Evolutionary conservation across 2,797 vertebrate genomes (phyloP), one percentile per base, ranked within the genome.

Genomic region (Gymnothorax javanicus): DNA sequence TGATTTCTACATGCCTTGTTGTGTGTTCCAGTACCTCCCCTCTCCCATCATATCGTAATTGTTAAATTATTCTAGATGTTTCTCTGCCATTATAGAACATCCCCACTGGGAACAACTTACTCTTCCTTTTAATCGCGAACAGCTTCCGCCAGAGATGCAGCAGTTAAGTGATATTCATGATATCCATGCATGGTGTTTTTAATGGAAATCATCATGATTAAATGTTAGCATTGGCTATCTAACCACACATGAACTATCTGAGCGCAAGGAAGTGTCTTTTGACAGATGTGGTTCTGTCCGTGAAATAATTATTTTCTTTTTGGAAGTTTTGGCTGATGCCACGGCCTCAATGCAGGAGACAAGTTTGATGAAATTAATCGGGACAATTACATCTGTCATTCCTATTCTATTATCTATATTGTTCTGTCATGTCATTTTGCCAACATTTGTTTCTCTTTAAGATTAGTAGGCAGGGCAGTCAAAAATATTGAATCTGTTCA

Each of bases 161-260:
- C 52, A 85, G 17, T 85, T 85, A 85, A 85, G 81, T 57, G 84
- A 85, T 73, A 57, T 57, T 62, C 43, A n/a, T 56, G 52, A 43
- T 43, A 43, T 43, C 33, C 33, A 43, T 11, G 54, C 64, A 73
- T 73, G 71, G 1, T 54, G 23, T 69, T 57, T 85, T 59, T 85
- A 85, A 56, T 73, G 84, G 23, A 64, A 2, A 23, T 57, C 84
- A 27, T 85, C 50, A 43, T 67, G 54, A 33, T 27, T 27, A 50
- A 85, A 64, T 84, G 64, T 73, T 71, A 71, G 50, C 67, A n/a
- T 56, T 85, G 84, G 84, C 84, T 23, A 50, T 85, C 52, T 73
- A 67, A 50, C 84, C 27, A 17, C 12, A 3, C 84, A 25, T 20
- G 8, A 84, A 50, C 7, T 64, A 64, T 84, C 59, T 52, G 25